These are phyloP conservation scores for Caenorhabditis elegans DNA, from an alignment of 1,140 invertebrate genomes.

Conservation along the genomic window WBcel235 BX284604.4:14279001-14279500, in stretches of 20 bases:
- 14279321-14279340: constrained; percentile 20
- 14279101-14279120: too few relatives aligned
- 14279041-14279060: too few relatives aligned
- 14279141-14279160: too few relatives aligned
- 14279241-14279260: constrained; percentile 61
- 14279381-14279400: background rate
- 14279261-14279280: constrained; percentile 54
- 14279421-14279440: background rate
- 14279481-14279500: constrained; percentile 65
- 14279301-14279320: constrained; percentile 35
- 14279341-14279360: constrained; percentile 57
- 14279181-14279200: too few relatives aligned
- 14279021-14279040: too few relatives aligned
- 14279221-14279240: constrained; percentile 63
- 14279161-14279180: too few relatives aligned
- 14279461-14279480: constrained; percentile 55
- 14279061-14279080: too few relatives aligned
- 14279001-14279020: too few relatives aligned
- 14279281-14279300: constrained; percentile 51
- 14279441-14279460: background rate
- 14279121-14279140: too few relatives aligned
- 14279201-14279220: too few relatives aligned
- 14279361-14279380: constrained; percentile 3
- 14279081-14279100: too few relatives aligned
- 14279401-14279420: background rate